Evolutionary conservation across 2,888 invertebrate species (phyloP), one percentile per base, ranked within the genome.

Genomic region (Rhamnusium bicolor): DNA sequence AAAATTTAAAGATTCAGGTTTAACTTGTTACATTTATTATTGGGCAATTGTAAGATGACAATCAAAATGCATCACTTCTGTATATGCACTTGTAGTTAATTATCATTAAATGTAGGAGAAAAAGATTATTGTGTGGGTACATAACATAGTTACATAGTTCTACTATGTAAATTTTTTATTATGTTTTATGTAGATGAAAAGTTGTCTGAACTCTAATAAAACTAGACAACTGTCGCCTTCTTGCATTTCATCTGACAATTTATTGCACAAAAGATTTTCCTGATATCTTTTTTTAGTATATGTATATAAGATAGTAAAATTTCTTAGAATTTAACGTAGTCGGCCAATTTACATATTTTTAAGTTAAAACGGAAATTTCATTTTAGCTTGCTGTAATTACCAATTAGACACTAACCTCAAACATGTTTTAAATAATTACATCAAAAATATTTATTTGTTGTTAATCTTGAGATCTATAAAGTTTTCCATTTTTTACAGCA

Each of bases 121-220:
- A 61, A 47, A 61, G n/a, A 46, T 61, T 19, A 61, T 61, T 61
- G 61, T 51, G 63, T 63, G 63, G 51, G 63, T 63, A 63, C n/a
- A 58, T 58, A 61, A 40, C 40, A 46, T 21, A 61, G 61, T 61
- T 46, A 61, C 47, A 49, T 27, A 24, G 27, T 18, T 24, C 49
- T 14, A 18, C 46, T 63, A 63, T 63, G 63, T 63, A 63, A 49
- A 46, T 63, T 63, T 63, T 63, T 49, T 40, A 40, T 40, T 40
- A 51, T 63, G 51, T 51, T 51, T 27, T 51, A 63, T 63, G 63
- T 47, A 49, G 63, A 63, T 63, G 63, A 51, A 63, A 63, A 49
- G 14, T 49, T 46, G 51, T 47, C 49, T n/a, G 16, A 16, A 51
- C 63, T 47, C 8, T 29, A n/a, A 51, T 63, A 63, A 49, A 21